Percentiles rank a stretch among this genome's conserved stretches.
Evolutionary conservation across 2,797 vertebrate species (phyloP).

Genomic region (Babyrousa celebensis): DNA sequence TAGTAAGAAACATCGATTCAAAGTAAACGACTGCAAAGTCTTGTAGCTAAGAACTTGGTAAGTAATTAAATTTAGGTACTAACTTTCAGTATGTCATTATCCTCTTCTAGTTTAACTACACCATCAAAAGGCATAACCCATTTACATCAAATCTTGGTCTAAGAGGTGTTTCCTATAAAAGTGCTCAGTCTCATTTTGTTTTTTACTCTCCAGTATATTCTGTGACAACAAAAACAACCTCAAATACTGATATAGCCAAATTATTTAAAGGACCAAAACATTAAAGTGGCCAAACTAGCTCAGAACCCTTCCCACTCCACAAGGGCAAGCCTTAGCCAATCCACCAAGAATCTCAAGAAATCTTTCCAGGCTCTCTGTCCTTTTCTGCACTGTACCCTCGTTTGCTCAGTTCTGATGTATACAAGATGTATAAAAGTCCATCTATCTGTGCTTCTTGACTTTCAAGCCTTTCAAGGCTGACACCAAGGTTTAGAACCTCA

Average conservation of each 20-base stretch:
- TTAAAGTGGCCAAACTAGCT: not conserved
- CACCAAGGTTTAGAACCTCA: not conserved
- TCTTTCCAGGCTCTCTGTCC: not conserved
- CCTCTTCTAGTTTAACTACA: not conserved
- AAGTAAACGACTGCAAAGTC: not conserved
- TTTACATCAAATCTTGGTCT: not conserved
- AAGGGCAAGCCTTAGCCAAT: not conserved
- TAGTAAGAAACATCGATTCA: not conserved
- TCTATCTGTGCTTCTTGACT: not conserved
- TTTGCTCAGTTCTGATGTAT: not conserved
- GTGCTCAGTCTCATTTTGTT: not conserved
- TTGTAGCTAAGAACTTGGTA: not conserved
- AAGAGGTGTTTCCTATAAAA: not conserved
- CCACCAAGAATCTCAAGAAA: not conserved
- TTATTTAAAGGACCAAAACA: not conserved
- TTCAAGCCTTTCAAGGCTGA: not conserved
- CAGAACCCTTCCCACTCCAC: not conserved
- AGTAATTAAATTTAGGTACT: not conserved
- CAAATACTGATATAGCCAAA: not conserved
- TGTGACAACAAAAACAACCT: not conserved
- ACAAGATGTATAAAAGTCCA: not conserved
- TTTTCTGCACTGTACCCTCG: not conserved
- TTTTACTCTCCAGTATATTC: constrained; percentile 11
- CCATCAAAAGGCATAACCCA: not conserved
- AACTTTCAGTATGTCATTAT: not conserved